Conservation (phyloP, 1,140 invertebrate species). For the Nephila pilipes region DNA sequence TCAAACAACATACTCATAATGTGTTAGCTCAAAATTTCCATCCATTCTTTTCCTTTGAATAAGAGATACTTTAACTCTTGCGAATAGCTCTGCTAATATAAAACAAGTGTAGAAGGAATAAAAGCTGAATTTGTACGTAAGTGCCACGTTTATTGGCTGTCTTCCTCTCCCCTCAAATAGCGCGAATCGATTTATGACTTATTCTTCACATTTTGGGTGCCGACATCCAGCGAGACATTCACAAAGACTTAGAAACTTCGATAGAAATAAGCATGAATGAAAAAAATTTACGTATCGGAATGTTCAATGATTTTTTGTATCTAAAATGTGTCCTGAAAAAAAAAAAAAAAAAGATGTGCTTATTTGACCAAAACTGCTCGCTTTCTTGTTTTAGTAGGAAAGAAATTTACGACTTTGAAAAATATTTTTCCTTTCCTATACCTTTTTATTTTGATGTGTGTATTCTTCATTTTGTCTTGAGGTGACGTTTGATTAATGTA, state of each 20-base stretch:
- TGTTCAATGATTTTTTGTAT: constrained; percentile 26
- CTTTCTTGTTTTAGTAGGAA: not conserved
- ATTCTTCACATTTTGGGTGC: constrained; percentile 15
- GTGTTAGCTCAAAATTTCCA: too few species aligned
- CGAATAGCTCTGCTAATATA: not conserved
- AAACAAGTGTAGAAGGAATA: not conserved
- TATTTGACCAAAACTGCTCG: constrained; percentile 29
- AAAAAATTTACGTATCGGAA: constrained; percentile 17
- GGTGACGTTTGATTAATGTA: constrained; percentile 47
- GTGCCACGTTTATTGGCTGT: not conserved
- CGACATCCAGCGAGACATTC: not conserved
- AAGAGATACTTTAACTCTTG: not conserved
- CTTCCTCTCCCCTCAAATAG: not conserved
- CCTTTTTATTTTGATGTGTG: not conserved
- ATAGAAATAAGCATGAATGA: not conserved
- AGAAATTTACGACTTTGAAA: constrained; percentile 45
- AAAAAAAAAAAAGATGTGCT: not conserved
- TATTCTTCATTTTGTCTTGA: constrained; percentile 38
- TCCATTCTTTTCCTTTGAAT: too few species aligned
- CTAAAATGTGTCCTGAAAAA: not conserved
- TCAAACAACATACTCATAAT: too few species aligned
- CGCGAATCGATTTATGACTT: constrained; percentile 20
- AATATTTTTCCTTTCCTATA: constrained; percentile 1
- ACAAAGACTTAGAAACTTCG: not conserved
- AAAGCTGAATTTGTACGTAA: not conserved